Evolutionary conservation across 2,797 vertebrate species (phyloP), one percentile per base, ranked within the genome.

Genomic region (Clarias pachynema): DNA sequence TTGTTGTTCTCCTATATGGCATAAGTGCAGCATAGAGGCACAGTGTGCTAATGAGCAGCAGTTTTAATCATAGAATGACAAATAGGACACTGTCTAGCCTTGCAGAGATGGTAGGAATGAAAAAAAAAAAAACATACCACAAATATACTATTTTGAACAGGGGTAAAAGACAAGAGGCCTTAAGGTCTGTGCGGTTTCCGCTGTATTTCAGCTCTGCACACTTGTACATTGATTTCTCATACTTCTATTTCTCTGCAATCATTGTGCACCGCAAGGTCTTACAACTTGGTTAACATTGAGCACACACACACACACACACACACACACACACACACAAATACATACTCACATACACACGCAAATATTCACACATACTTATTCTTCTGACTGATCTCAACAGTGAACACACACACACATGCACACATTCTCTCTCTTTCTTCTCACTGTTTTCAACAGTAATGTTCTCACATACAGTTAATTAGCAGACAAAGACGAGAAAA

Each of bases 381-480:
- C 57, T 72, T 40, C 37, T 78, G 56, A 15, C 29, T 53, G 15
- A 49, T 22, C 53, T 31, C 44, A 44, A 37, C 63, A 49, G n/a
- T 59, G 24, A 63, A 18, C 29, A 34, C 14, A 34, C 31, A 20
- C 66, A 20, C 63, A 6, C 60, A n/a, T 24, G 0, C 29, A 24
- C 6, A 12, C 68, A 24, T n/a, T 59, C 59, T 49, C 62, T 29
- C 57, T 84, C 49, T 79, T n/a, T 79, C 62, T 69, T 31, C 44
- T 60, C 62, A 2, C 40, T 63, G n/a, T n/a, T 56, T 57, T 57
- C 44, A 79, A 29, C 70, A 72, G 34, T 77, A 49, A 79, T n/a
- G 24, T 26, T 79, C 81, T 75, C 53, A 70, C 75, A 80, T 53
- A 56, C 26, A 68, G 63, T 84, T 49, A 68, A 84, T 84, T 84